Evolutionary conservation across 1,140 invertebrate species (phyloP).

Genomic region (Acromyrmex echinatior): DNA sequence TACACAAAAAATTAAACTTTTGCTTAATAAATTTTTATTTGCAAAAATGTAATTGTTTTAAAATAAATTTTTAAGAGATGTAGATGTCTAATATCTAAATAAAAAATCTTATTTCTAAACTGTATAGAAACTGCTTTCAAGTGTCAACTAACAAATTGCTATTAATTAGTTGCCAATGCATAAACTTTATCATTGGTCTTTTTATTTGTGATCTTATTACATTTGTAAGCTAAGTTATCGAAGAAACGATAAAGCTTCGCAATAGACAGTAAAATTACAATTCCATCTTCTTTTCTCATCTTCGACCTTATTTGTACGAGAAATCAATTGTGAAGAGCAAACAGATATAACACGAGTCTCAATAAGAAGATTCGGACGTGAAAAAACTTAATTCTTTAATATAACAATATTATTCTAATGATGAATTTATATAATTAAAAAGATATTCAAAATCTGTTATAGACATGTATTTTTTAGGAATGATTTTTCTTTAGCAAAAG

Average conservation of each 20-base stretch:
- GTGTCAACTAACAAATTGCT: background rate
- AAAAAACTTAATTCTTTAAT: slow-evolving; percentile 7
- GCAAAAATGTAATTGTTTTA: background rate
- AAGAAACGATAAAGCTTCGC: slow-evolving; percentile 16
- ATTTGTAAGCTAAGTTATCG: slow-evolving; percentile 24
- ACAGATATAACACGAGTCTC: background rate
- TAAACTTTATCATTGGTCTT: background rate
- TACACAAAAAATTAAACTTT: background rate
- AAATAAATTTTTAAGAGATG: background rate
- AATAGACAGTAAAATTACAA: slow-evolving; percentile 18
- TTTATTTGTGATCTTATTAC: slow-evolving; percentile 5
- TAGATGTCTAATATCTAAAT: too few species aligned
- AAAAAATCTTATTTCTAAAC: background rate
- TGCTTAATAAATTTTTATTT: background rate
- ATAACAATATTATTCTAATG: background rate
- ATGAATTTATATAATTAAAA: background rate
- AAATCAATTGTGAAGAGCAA: background rate
- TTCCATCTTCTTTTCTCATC: slow-evolving; percentile 8
- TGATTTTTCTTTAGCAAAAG: background rate
- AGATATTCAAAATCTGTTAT: background rate
- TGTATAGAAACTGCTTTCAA: background rate
- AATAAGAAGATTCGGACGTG: background rate
- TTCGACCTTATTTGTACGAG: slow-evolving; percentile 6
- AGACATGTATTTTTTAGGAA: background rate
- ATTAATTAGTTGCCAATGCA: slow-evolving; percentile 2